Conservation (phyloP, 2,888 invertebrate genomes). For the Elegia similella region DNA sequence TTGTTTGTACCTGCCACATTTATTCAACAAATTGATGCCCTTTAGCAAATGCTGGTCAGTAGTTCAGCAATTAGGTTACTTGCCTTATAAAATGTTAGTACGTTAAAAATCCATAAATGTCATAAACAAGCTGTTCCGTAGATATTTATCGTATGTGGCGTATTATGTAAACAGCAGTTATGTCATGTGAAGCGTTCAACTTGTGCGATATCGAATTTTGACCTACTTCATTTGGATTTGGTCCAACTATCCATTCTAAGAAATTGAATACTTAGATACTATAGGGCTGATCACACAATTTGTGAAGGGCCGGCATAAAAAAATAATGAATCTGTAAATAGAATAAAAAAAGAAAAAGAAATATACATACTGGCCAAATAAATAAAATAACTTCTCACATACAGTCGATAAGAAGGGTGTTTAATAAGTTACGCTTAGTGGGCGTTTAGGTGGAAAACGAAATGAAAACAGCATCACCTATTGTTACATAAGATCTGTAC, state of each 20-base stretch:
- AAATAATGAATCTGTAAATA: too few species aligned
- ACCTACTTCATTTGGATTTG: conserved; percentile 22
- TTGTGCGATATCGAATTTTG: conserved; percentile 27
- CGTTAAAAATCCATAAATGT: conserved; percentile 13
- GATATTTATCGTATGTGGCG: conserved; percentile 20
- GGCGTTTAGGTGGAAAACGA: too few species aligned
- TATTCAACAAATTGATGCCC: not conserved
- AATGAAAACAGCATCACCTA: too few species aligned
- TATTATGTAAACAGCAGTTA: conserved; percentile 31
- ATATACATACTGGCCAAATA: too few species aligned
- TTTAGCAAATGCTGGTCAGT: not conserved
- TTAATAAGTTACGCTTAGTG: too few species aligned
- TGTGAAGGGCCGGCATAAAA: too few species aligned
- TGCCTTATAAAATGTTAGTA: conserved; percentile 13
- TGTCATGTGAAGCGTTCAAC: conserved; percentile 24
- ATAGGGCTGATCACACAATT: too few species aligned
- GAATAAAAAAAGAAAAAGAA: too few species aligned
- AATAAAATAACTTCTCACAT: too few species aligned
- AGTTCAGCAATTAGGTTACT: conserved; percentile 1
- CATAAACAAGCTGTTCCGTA: conserved; percentile 4
- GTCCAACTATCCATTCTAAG: not conserved
- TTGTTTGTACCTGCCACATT: not conserved
- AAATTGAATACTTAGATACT: too few species aligned
- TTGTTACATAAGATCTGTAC: too few species aligned
- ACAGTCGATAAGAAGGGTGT: too few species aligned